Percentiles rank a stretch among this genome's conserved stretches.
phyloP scores from a whole-genome alignment of 2,797 vertebrate genomes.

The Carcharodon carcharias region DNA sequence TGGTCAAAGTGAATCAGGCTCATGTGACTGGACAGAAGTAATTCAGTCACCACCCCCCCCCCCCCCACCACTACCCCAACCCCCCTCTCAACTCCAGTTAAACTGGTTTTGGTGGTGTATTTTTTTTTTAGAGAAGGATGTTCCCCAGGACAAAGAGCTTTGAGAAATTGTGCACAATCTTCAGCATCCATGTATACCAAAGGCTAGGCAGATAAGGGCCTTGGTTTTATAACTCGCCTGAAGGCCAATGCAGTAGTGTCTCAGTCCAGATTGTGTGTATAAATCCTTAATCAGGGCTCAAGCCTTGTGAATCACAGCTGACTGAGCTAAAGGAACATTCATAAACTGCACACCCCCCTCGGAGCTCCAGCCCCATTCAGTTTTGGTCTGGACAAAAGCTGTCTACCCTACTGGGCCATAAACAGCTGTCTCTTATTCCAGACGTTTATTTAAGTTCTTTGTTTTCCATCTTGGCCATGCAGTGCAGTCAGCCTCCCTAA shows the following conservation, averaged over 20 bases:
- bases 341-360: not conserved
- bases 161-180: not conserved
- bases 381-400: not conserved
- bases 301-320: not conserved
- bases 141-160: not conserved
- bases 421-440: not conserved
- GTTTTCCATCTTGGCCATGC: not conserved
- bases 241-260: not conserved
- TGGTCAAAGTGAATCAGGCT: not conserved
- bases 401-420: not conserved
- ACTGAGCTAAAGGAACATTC: not conserved
- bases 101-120: not conserved
- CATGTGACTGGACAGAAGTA: not conserved
- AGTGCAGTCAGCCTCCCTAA: not conserved
- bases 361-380: not conserved
- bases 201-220: not conserved
- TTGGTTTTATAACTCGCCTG: not conserved
- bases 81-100: not conserved
- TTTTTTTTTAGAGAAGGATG: not conserved
- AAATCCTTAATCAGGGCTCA: not conserved
- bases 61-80: not conserved
- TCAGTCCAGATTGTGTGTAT: not conserved
- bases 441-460: not conserved
- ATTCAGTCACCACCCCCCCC: not conserved
- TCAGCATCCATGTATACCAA: not conserved